Conservation (phyloP, 2,113 vertebrate species). For the Pterocles orientalis region DNA sequence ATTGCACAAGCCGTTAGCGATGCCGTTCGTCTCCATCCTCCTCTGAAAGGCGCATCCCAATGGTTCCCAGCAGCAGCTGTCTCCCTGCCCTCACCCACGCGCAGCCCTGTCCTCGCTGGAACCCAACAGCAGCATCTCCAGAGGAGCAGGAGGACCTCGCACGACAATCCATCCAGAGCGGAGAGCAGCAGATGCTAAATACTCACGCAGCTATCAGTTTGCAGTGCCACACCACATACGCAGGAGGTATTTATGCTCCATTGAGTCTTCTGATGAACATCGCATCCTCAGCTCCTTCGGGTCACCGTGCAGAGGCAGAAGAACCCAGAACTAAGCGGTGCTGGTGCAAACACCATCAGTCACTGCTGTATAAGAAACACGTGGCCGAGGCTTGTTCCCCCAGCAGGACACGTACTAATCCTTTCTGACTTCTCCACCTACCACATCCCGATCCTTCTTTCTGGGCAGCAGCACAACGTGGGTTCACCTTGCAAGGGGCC, state of each 20-base stretch:
- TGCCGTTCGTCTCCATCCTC: background rate
- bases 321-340: background rate
- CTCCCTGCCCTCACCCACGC: background rate
- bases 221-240: background rate
- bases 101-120: background rate
- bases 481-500: background rate
- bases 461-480: background rate
- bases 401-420: background rate
- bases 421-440: background rate
- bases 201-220: background rate
- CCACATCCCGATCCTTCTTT: background rate
- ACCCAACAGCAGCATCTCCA: rapidly evolving
- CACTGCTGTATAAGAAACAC: background rate
- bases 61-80: background rate
- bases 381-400: background rate
- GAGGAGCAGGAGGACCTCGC: background rate
- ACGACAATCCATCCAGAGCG: background rate
- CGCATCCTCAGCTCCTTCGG: background rate
- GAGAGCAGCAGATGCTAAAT: background rate
- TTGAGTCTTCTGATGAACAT: background rate
- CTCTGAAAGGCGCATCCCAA: background rate
- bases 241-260: background rate
- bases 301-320: rapidly evolving
- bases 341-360: background rate
- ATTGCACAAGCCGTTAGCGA: background rate